Evolutionary conservation across 2,113 vertebrate genomes (phyloP).

Genomic region (Cinclus mexicanus): DNA sequence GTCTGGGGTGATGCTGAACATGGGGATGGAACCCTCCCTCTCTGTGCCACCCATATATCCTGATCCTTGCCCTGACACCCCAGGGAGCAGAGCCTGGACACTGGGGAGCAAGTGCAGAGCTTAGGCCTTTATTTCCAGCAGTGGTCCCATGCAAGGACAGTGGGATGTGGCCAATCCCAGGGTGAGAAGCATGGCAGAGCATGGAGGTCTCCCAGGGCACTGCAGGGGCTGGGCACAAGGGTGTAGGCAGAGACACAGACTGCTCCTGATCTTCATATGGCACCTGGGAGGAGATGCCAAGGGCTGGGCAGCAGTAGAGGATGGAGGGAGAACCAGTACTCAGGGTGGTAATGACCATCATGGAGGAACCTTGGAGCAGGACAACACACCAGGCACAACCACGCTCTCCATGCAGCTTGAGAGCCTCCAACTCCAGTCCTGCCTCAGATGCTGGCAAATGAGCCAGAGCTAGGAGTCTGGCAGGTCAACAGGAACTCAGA

Average conservation of each 20-base stretch:
- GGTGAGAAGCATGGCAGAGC: neutral
- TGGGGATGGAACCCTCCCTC: rapidly evolving
- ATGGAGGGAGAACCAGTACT: neutral
- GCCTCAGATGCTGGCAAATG: neutral
- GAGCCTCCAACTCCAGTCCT: neutral
- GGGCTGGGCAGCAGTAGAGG: neutral
- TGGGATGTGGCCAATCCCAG: neutral
- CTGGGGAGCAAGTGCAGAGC: neutral
- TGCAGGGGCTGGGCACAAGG: neutral
- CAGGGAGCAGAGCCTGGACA: neutral
- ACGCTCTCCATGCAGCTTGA: neutral
- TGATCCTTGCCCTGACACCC: neutral
- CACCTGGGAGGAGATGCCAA: neutral
- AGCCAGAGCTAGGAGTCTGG: neutral
- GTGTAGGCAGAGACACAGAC: neutral
- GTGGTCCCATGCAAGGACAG: rapidly evolving
- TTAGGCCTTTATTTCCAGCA: conserved; percentile 46
- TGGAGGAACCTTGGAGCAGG: neutral
- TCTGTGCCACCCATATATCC: neutral
- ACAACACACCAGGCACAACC: neutral
- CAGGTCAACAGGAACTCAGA: neutral
- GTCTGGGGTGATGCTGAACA: neutral
- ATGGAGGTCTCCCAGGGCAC: rapidly evolving
- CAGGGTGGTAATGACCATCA: neutral
- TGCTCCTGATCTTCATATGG: neutral